Evolutionary conservation across 2,888 invertebrate species (phyloP).

Genomic region (Pseudoips prasinana): DNA sequence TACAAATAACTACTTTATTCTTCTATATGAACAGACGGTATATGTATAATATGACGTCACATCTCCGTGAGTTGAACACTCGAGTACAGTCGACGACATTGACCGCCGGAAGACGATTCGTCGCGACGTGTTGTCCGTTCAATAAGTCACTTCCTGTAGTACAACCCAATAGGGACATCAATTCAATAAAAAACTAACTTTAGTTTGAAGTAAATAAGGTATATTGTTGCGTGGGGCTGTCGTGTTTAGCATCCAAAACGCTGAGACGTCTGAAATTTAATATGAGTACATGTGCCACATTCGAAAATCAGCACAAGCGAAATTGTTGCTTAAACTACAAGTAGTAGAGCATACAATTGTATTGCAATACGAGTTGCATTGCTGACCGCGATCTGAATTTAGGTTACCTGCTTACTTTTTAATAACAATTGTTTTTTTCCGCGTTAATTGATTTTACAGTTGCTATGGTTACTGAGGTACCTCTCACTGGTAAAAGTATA

Average conservation of each 20-base stretch:
- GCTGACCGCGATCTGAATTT: slow-evolving; percentile 30
- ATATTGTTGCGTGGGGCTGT: neutral
- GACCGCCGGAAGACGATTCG: slow-evolving; percentile 64
- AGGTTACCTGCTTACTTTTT: slow-evolving; percentile 25
- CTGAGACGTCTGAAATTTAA: slow-evolving; percentile 30
- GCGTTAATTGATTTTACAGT: slow-evolving; percentile 33
- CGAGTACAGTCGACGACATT: slow-evolving; percentile 46
- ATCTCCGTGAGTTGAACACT: slow-evolving; percentile 28
- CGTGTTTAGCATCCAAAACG: slow-evolving; percentile 19
- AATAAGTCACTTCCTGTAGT: slow-evolving; percentile 60
- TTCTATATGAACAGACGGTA: no score
- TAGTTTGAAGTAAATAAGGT: slow-evolving; percentile 6
- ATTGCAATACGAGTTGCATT: slow-evolving; percentile 16
- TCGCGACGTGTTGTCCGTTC: slow-evolving; percentile 55
- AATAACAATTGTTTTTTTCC: slow-evolving; percentile 19
- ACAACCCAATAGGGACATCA: slow-evolving; percentile 10
- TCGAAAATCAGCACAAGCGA: slow-evolving; percentile 9
- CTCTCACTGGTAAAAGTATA: slow-evolving; percentile 20
- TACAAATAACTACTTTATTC: no score
- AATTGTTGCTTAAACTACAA: slow-evolving; percentile 8
- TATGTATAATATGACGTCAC: no score
- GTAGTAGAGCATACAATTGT: slow-evolving; percentile 17
- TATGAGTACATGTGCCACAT: slow-evolving; percentile 6
- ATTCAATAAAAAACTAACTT: slow-evolving; percentile 24
- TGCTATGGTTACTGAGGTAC: slow-evolving; percentile 9